Evolutionary conservation across 2,888 invertebrate genomes (phyloP), one percentile per base, ranked within the genome.

Genomic region (Tanypteryx hageni): DNA sequence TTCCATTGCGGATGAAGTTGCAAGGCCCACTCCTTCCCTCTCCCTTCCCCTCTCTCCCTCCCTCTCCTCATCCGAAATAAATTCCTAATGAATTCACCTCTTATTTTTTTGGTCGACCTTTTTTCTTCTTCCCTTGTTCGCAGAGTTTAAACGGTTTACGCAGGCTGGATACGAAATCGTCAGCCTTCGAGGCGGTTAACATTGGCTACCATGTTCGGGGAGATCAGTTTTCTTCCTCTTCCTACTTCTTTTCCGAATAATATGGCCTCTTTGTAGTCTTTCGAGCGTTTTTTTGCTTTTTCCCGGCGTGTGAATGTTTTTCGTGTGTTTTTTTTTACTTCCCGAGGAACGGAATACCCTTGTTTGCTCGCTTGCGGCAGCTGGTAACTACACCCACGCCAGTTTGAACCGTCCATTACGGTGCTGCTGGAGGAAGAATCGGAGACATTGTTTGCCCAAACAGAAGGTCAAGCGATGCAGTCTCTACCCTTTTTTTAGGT

Each of bases 341-440:
- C 58, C 3, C 86, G 27, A 61, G 31, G 86, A 61, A 61, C 31
- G 31, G 3, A 31, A 86, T 86, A 14, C 59, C 27, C 61, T 27
- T 86, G 86, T 61, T 86, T 86, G 31, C 61, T 5, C 27, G 27
- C 31, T 22, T 16, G 86, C 86, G 11, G 86, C 58, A n/a, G 58
- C 85, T 85, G 85, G 85, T 57, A 85, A n/a, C 58, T 57, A 85
- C 85, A 85, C 58, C 85, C 58, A 58, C 85, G 85, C 58, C 2
- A 22, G 22, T 76, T 76, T 76, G 76, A 27, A 3, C 76, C 76
- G 27, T 76, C 76, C 76, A 76, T 85, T 57, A 58, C 85, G 3
- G 16, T 58, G 22, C 82, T 44, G 14, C 31, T 31, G 11, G 59
- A 61, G 86, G 61, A 86, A 61, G 27, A 14, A 57, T 14, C 76